Evolutionary conservation across 2,888 invertebrate species (phyloP), one percentile per base, ranked within the genome.

Genomic region (Netelia melanura): DNA sequence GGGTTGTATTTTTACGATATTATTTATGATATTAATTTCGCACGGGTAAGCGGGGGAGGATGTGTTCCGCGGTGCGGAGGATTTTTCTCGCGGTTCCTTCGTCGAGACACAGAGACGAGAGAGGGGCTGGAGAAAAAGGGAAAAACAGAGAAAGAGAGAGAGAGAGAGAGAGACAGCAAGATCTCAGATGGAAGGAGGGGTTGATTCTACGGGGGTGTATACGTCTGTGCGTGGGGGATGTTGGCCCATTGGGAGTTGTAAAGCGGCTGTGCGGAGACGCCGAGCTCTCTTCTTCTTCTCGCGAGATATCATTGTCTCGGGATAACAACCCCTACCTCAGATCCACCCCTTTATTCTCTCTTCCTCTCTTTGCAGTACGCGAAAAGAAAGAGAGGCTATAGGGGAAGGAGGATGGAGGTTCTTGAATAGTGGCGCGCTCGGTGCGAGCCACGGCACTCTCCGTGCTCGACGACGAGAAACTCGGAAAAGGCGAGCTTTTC

Each of bases 11-110:
- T 93, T 93, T 92, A 91, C 90, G 91, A 92, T 92, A 92, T 93
- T 93, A 93, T 94, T 93, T 93, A 94, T 93, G 93, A 92, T 93
- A 94, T 93, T 94, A 94, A 94, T 94, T 94, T 93, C 89, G 90
- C 90, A 87, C 85, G 88, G 89, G 89, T 89, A 90, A 89, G 76
- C 82, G 80, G 71, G 72, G 30, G 48, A 30, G 30, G 30, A 30
- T 48, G 62, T 30, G 75, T 30, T 11, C n/a, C 14, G 64, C 3
- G 52, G 54, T n/a, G 10, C 21, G 25, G n/a, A 21, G 38, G 75
- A 75, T 72, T 43, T 72, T 43, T 25, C 44, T 79, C 64, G 79
- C 64, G 79, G 76, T 76, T 76, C 76, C 75, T 30, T 80, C 64
- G 54, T 58, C 52, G 64, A 71, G 58, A 64, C 48, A 48, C 62